phyloP scores from a whole-genome alignment of 2,113 vertebrate species.

The Lipophrys pholis region DNA sequence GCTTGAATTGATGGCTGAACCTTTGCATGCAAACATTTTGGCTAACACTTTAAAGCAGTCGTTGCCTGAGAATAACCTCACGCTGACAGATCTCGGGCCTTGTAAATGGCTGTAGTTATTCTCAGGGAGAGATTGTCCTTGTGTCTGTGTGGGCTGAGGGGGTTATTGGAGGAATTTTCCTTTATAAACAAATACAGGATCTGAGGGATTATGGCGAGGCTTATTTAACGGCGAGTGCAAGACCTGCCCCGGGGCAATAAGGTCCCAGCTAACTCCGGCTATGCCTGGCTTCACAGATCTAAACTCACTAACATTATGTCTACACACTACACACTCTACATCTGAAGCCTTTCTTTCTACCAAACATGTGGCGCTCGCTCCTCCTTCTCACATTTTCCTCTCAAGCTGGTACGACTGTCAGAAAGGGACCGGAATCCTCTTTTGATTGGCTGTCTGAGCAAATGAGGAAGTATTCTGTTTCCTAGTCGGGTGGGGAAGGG shows the following conservation, averaged over 20 bases:
- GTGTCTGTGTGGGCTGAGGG: slow-evolving; percentile 74
- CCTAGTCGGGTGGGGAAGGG: slow-evolving; percentile 56
- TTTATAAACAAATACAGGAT: slow-evolving; percentile 81
- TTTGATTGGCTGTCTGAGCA: slow-evolving; percentile 61
- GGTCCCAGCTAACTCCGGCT: slow-evolving; percentile 63
- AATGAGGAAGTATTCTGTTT: slow-evolving; percentile 69
- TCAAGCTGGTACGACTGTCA: slow-evolving; percentile 44
- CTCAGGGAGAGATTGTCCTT: slow-evolving; percentile 54
- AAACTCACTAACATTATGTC: slow-evolving; percentile 67
- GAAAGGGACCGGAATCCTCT: slow-evolving; percentile 59
- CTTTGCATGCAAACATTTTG: slow-evolving; percentile 14
- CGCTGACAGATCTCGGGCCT: slow-evolving; percentile 43
- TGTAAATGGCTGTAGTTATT: slow-evolving; percentile 37
- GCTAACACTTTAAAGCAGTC: slow-evolving; percentile 16
- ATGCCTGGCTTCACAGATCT: slow-evolving; percentile 42
- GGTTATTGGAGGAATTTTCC: slow-evolving; percentile 73
- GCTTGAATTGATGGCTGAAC: slow-evolving; percentile 20
- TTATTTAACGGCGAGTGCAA: slow-evolving; percentile 71
- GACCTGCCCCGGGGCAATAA: slow-evolving; percentile 62
- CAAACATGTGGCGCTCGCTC: slow-evolving; percentile 25
- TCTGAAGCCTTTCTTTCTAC: slow-evolving; percentile 45
- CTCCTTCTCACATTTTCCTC: slow-evolving; percentile 34
- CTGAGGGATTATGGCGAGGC: slow-evolving; percentile 73
- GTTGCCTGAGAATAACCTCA: slow-evolving; percentile 20
- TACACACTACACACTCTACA: slow-evolving; percentile 54